Conservation (phyloP, 1,140 invertebrate species). For the Lineus longissimus region DNA sequence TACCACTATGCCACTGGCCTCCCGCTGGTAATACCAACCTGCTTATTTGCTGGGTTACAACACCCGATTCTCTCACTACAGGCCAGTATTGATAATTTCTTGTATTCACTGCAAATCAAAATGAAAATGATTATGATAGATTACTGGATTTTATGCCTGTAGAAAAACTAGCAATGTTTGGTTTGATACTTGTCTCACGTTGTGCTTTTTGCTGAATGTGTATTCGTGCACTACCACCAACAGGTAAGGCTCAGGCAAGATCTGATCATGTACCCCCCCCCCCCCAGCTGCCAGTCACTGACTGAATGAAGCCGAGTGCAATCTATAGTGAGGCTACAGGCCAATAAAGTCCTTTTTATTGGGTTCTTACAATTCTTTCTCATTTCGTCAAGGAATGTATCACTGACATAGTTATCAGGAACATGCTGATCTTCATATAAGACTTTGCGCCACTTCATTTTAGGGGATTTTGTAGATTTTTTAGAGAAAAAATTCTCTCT, state of each 20-base stretch:
- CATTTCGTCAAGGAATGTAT: constrained; percentile 77
- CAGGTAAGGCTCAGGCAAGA: too few species aligned
- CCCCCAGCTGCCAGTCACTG: too few species aligned
- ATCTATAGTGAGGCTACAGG: not conserved
- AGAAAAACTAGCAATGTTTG: too few species aligned
- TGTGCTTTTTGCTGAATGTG: too few species aligned
- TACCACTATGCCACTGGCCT: too few species aligned
- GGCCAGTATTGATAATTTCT: constrained; percentile 46
- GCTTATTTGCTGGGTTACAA: constrained; percentile 47
- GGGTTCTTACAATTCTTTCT: constrained; percentile 66
- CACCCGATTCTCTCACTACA: constrained; percentile 42
- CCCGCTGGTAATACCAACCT: constrained; percentile 32
- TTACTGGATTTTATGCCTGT: not conserved
- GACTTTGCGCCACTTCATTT: constrained; percentile 73
- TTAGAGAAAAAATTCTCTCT: too few species aligned
- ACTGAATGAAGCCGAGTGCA: too few species aligned
- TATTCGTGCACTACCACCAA: too few species aligned
- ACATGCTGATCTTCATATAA: constrained; percentile 81
- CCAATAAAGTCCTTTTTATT: not conserved
- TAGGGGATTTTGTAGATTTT: not conserved
- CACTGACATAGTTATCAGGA: constrained; percentile 89
- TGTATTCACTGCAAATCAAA: constrained; percentile 38
- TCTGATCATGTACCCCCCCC: too few species aligned
- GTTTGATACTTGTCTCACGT: too few species aligned
- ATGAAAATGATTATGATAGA: constrained; percentile 9